Conservation (phyloP, 2,113 vertebrate species). For the Calypte anna region DNA sequence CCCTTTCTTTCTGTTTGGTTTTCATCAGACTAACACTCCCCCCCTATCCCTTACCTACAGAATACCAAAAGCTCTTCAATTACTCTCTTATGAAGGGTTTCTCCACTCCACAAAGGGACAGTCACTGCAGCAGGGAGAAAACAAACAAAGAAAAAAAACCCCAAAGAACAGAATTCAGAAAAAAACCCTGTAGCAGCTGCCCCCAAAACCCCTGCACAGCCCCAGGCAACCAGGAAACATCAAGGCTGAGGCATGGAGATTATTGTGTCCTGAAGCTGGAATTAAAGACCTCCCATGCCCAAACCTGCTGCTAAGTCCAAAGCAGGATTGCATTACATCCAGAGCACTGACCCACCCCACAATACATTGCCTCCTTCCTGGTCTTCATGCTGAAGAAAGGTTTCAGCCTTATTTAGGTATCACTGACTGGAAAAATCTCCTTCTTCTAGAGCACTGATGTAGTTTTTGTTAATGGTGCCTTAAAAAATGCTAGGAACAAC, state of each 20-base stretch:
- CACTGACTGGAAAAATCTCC: background rate
- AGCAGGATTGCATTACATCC: background rate
- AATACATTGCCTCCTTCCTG: accelerated
- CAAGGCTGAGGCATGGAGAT: accelerated
- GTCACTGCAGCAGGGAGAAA: background rate
- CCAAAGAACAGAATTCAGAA: background rate
- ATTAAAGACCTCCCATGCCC: background rate
- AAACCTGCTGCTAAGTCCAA: background rate
- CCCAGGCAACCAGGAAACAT: background rate
- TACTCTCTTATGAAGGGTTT: background rate
- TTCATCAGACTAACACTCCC: background rate
- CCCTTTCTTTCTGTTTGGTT: constrained; percentile 11
- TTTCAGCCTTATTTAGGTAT: background rate
- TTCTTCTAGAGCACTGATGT: background rate
- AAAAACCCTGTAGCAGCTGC: background rate
- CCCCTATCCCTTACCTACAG: background rate
- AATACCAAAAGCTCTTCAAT: background rate
- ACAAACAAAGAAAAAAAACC: background rate
- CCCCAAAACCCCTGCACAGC: background rate
- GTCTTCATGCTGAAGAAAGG: background rate
- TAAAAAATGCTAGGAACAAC: background rate
- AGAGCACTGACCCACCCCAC: background rate
- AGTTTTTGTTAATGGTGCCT: background rate
- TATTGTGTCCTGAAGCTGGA: background rate
- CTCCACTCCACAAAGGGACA: background rate